Conservation (phyloP, 2,797 vertebrate genomes). For the Antrozous pallidus region DNA sequence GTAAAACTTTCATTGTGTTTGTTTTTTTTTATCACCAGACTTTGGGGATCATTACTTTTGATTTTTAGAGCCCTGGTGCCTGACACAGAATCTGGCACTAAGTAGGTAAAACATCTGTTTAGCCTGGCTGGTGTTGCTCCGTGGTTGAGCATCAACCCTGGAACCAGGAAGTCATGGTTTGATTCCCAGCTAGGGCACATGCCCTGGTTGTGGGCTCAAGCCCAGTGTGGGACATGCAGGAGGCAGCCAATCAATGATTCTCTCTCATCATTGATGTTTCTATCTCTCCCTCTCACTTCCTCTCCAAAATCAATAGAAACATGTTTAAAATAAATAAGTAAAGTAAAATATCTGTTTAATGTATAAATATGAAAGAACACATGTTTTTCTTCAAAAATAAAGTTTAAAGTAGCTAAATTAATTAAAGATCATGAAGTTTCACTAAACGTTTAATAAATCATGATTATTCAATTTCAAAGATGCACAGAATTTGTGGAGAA, state of each 20-base stretch:
- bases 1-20: neutral
- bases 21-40: neutral
- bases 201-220: too few relatives aligned
- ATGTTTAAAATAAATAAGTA: too few relatives aligned
- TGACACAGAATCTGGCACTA: neutral
- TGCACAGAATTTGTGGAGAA: neutral
- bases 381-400: neutral
- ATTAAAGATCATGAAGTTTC: constrained; percentile 21
- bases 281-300: too few relatives aligned
- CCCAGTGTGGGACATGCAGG: too few relatives aligned
- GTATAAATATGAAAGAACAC: neutral
- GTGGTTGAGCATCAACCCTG: too few relatives aligned
- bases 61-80: neutral
- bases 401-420: neutral
- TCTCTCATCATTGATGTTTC: too few relatives aligned
- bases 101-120: neutral
- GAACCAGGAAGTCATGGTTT: too few relatives aligned
- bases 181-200: too few relatives aligned
- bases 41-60: neutral
- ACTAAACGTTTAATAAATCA: neutral
- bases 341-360: neutral
- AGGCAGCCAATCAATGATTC: too few relatives aligned
- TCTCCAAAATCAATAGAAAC: too few relatives aligned
- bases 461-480: neutral
- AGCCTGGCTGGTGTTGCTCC: neutral